Base-by-base conservation (phyloP, 1,140 invertebrate species). In the Dendroctonus ponderosae region DNA sequence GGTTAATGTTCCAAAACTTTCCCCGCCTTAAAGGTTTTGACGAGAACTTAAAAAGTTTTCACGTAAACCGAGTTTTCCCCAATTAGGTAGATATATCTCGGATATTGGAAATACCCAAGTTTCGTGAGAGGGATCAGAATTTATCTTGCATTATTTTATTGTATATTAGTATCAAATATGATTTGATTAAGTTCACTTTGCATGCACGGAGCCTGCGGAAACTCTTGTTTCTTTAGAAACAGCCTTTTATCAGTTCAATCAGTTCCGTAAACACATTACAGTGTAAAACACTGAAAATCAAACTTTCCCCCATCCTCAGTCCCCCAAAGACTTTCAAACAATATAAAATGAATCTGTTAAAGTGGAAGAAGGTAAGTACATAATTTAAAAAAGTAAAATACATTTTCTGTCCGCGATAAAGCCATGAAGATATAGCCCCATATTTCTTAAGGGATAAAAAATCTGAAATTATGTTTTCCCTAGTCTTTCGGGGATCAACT, bases 391-490 rank as follows among this genome's bases (percentile, higher is more conserved):
- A 56, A 56, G n/a, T 40, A 56, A 48, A 57, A 64, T 56, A 56
- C 49, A 56, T 64, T 44, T 59, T 44, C 37, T 49, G 7, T 14
- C 38, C 63, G 37, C 62, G 63, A 66, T 66, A 66, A 66, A 66
- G 63, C 56, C 56, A 52, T 12, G 40, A 51, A 66, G 63, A 66
- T 59, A 66, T 49, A 46, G 63, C n/a, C 43, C 49, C 48, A 59
- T 66, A 59, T 51, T 59, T 66, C 56, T 66, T 59, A 44, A 44
- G 44, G 63, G 63, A 66, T 66, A 66, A 66, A 66, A 66, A 66
- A 66, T 66, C 63, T 66, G 63, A 66, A 66, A 66, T 66, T 66
- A 66, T 66, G 63, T 66, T 66, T 59, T 58, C 63, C 42, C 56
- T 50, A 66, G 54, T 66, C 63, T 66, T 66, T 66, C 48, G 56